phyloP scores from a whole-genome alignment of 2,113 vertebrate species.

The Malurus elegans region DNA sequence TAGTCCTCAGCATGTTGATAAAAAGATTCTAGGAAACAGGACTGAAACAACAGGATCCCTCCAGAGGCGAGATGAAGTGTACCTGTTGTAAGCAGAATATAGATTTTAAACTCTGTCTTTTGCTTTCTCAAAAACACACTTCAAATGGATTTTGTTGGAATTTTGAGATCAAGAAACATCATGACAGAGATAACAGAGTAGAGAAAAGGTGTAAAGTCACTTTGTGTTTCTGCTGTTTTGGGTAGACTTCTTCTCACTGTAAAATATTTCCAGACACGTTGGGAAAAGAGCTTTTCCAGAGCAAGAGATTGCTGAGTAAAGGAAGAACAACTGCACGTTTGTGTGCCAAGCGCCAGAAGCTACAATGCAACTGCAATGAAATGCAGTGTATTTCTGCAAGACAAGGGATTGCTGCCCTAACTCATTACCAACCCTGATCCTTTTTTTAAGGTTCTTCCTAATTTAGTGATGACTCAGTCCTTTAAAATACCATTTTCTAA shows the following conservation, averaged over 20 bases:
- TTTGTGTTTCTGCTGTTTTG: background rate
- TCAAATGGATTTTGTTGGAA: background rate
- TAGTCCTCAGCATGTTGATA: slow-evolving; percentile 50
- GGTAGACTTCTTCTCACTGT: background rate
- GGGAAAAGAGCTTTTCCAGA: background rate
- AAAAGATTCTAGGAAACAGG: slow-evolving; percentile 68
- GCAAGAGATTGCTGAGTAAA: background rate
- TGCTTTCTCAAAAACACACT: background rate
- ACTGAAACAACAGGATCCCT: slow-evolving; percentile 64
- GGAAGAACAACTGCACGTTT: background rate
- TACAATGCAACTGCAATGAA: background rate
- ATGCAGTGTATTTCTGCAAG: background rate
- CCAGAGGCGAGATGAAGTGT: slow-evolving; percentile 58
- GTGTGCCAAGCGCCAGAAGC: background rate
- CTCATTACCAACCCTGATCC: background rate
- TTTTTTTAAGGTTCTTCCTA: background rate
- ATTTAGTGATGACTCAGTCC: background rate
- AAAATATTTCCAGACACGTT: background rate
- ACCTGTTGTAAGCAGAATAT: background rate
- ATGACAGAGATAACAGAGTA: background rate
- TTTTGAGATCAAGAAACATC: background rate
- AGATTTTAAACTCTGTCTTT: background rate
- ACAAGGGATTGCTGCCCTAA: background rate
- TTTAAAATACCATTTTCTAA: background rate
- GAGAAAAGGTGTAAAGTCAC: background rate